Evolutionary conservation across 2,797 vertebrate species (phyloP), one percentile per base, ranked within the genome.

Genomic region (Helarctos malayanus): DNA sequence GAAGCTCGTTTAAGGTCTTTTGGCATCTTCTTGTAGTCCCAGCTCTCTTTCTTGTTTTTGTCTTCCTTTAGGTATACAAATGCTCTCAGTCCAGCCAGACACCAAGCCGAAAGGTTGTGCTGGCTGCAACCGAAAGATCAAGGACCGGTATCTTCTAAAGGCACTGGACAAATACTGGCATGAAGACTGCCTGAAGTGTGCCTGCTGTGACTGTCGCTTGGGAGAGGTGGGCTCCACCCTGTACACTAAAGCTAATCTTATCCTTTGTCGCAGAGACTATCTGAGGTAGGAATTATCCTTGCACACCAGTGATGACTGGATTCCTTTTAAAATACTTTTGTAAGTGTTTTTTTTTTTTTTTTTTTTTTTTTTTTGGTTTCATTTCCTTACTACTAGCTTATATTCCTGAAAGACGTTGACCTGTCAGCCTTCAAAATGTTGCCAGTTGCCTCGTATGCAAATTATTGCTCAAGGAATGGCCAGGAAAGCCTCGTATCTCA

Each of bases 71-170:
- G 99, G 99, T 99, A 99, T 99, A 99, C 99, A 99, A 99, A 99
- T 99, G 99, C 99, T 99, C 99, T 99, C 99, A 99, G 99, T 99
- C 99, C 99, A 99, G 99, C 99, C 99, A 99, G 99, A 99, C 99
- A 99, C 99, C 99, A 99, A 99, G 99, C 99, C 99, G 98, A 99
- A 99, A 99, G 99, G 99, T 99, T 99, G 99, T 99, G 99, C 99
- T 99, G 99, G 99, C 99, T 99, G 99, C 99, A 99, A 99, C 99
- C 99, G 99, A 98, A 99, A 99, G 99, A 99, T 99, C 99, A 99
- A 99, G 99, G 99, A 99, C 99, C 99, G 99, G 90, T 99, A 99
- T 99, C 99, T 99, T 97, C 99, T 99, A 96, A 99, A 99, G 99
- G 99, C 99, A 97, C 98, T 99, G 98, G 99, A 99, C 99, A 99